Percentiles rank a stretch among this genome's conserved stretches.
These are phyloP conservation scores for Pogonomyrmex barbatus DNA, from an alignment of 1,140 invertebrate genomes.

Conservation along the genomic window DNA sequence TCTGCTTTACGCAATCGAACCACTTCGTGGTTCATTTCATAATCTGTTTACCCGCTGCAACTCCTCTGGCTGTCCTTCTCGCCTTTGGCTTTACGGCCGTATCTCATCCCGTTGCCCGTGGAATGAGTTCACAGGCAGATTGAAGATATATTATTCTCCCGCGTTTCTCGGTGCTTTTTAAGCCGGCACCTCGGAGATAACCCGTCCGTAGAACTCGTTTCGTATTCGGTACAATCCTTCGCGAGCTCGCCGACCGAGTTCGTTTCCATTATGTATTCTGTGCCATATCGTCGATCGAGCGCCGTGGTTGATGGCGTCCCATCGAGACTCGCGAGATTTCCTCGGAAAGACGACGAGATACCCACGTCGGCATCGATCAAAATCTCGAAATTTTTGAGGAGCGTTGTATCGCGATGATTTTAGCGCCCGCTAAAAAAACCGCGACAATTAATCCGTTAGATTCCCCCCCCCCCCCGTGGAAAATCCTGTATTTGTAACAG, in stretches of 20 bases:
- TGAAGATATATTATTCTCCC: constrained; percentile 49
- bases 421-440: neutral
- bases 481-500: constrained; percentile 3
- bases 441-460: constrained; percentile 24
- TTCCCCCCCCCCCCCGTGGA: neutral
- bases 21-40: constrained; percentile 25
- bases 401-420: neutral
- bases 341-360: neutral
- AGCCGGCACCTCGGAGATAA: constrained; percentile 48
- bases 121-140: constrained; percentile 47
- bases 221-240: constrained; percentile 59
- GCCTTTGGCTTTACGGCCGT: neutral
- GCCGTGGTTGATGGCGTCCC: constrained; percentile 22
- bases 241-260: constrained; percentile 27
- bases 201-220: constrained; percentile 63
- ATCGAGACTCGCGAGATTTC: neutral
- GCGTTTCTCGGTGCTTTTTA: constrained; percentile 29
- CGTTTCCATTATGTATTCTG: constrained; percentile 62
- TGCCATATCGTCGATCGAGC: constrained; percentile 43
- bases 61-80: constrained; percentile 13
- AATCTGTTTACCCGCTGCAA: constrained; percentile 42
- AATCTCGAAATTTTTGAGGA: constrained; percentile 33
- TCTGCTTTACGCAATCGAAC: constrained; percentile 44
- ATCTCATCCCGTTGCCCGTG: constrained; percentile 30
- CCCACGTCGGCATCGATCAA: constrained; percentile 32